Percentiles rank a stretch among this genome's conserved stretches.
Evolutionary conservation across 2,888 invertebrate genomes (phyloP).

Genomic region (Heliconius aoede): DNA sequence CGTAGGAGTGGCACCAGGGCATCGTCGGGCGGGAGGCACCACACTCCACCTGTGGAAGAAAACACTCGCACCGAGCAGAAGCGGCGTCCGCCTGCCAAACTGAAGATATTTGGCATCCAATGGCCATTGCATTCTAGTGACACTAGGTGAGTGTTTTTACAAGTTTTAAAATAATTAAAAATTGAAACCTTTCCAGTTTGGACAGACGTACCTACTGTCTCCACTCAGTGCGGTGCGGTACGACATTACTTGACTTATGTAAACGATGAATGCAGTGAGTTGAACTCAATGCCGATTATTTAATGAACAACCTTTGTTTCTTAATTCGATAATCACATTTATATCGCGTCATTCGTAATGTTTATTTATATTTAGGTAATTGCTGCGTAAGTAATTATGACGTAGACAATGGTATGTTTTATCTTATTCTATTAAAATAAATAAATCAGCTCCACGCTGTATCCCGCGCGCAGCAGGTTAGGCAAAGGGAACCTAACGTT

Average conservation of each 20-base stretch:
- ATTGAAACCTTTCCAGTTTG: constrained; percentile 13
- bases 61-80: constrained; percentile 74
- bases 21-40: constrained; percentile 75
- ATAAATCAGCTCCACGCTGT: too few relatives aligned
- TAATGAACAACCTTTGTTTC: constrained; percentile 33
- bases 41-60: constrained; percentile 78
- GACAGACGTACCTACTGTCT: neutral
- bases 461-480: too few relatives aligned
- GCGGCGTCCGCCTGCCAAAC: constrained; percentile 76
- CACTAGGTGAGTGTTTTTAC: constrained; percentile 66
- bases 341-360: neutral
- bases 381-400: neutral
- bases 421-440: too few relatives aligned
- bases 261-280: constrained; percentile 52
- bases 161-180: constrained; percentile 2
- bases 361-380: constrained; percentile 6
- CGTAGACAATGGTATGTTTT: too few relatives aligned
- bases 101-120: constrained; percentile 81
- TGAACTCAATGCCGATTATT: constrained; percentile 34
- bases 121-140: constrained; percentile 82
- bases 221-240: constrained; percentile 53
- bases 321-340: constrained; percentile 26
- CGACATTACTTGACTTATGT: constrained; percentile 54
- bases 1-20: constrained; percentile 78
- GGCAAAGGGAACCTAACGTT: too few relatives aligned